Evolutionary conservation across 2,113 vertebrate genomes (phyloP).

Genomic region (Gymnarchus niloticus): DNA sequence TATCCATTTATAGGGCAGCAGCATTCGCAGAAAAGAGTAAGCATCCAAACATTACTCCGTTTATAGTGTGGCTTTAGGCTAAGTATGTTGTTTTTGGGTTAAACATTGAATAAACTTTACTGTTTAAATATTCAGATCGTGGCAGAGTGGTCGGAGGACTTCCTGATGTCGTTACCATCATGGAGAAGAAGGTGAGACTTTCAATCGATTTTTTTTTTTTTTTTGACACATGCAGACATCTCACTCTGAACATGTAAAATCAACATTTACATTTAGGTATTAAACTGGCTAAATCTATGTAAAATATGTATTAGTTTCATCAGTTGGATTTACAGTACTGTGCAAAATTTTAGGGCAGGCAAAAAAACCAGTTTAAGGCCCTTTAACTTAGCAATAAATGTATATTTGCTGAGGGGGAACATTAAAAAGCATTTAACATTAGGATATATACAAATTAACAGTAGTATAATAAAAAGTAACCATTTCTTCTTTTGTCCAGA

Average conservation of each 20-base stretch:
- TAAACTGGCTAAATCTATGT: not conserved
- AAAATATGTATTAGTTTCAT: not conserved
- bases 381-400: too few species aligned
- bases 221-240: not conserved
- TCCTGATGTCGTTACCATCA: conserved; percentile 94
- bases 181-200: conserved; percentile 95
- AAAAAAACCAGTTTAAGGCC: too few species aligned
- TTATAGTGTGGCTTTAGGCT: not conserved
- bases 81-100: too few species aligned
- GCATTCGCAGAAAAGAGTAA: conserved; percentile 98
- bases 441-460: too few species aligned
- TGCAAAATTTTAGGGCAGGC: too few species aligned
- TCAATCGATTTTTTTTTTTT: not conserved
- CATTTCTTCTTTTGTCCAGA: too few species aligned
- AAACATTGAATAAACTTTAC: not conserved
- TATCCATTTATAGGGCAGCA: conserved; percentile 68
- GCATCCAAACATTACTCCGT: conserved; percentile 45
- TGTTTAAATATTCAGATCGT: conserved; percentile 69
- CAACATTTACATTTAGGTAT: not conserved
- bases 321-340: too few species aligned
- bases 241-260: not conserved
- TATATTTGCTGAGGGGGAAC: too few species aligned
- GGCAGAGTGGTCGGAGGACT: conserved; percentile 91
- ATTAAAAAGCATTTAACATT: too few species aligned
- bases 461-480: too few species aligned